A percentile compares a stretch with the other conserved stretches of the same genome.
Conservation (phyloP, 2,797 vertebrate species). For the Pseudomugil gertrudae region DNA sequence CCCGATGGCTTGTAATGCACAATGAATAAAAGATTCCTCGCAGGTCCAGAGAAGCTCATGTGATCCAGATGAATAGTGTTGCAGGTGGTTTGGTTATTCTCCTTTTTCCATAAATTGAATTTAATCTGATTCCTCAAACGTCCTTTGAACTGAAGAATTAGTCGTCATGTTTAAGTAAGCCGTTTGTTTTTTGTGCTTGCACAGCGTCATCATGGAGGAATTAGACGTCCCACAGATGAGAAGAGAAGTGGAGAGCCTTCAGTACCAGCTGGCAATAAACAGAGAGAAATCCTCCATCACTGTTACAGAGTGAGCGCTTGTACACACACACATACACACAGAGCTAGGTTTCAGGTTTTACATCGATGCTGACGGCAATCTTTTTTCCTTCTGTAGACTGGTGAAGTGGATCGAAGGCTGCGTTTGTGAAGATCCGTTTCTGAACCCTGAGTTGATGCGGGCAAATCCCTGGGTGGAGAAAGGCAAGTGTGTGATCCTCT, state of each 20-base stretch:
- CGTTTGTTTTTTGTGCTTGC: constrained; percentile 1
- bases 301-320: constrained; percentile 89
- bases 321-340: neutral
- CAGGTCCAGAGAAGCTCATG: neutral
- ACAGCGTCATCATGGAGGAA: constrained; percentile 87
- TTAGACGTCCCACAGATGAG: constrained; percentile 93
- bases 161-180: too few relatives aligned
- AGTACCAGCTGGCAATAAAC: constrained; percentile 92
- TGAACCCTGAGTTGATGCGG: constrained; percentile 95
- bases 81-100: neutral
- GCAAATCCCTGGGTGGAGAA: constrained; percentile 97
- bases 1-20: too few relatives aligned
- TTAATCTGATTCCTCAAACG: too few relatives aligned
- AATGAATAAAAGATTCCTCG: too few relatives aligned
- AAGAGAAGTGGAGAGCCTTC: constrained; percentile 95
- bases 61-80: neutral
- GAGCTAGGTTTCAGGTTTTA: neutral
- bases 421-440: constrained; percentile 91
- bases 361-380: neutral
- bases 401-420: constrained; percentile 96
- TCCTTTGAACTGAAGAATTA: neutral
- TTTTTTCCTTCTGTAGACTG: constrained; percentile 76
- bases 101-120: neutral
- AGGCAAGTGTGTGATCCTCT: constrained; percentile 93
- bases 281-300: constrained; percentile 94